Evolutionary conservation across 1,140 invertebrate species (phyloP).

Genomic region (Drosophila lini): DNA sequence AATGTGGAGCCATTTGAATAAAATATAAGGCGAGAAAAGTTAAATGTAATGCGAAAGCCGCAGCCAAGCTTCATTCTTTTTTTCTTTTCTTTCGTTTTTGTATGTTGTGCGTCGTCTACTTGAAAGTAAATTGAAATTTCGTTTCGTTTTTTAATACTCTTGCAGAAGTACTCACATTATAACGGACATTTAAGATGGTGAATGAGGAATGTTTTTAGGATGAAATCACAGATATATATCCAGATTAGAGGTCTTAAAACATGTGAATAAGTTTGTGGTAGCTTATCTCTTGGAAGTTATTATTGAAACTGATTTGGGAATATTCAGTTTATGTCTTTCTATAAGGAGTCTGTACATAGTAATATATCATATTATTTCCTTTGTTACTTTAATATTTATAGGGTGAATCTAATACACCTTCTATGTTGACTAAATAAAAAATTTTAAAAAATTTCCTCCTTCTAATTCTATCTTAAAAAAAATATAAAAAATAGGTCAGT

Average conservation of each 20-base stretch:
- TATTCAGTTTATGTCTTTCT: not conserved
- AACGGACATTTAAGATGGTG: conserved; percentile 16
- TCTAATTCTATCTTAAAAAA: not conserved
- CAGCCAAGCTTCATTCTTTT: conserved; percentile 33
- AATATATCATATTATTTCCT: too few relatives aligned
- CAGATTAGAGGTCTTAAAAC: conserved; percentile 3
- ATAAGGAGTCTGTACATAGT: not conserved
- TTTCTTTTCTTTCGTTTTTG: not conserved
- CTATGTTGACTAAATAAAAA: not conserved
- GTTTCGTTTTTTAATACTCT: conserved; percentile 40
- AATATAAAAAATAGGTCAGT: not conserved
- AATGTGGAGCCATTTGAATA: conserved; percentile 71
- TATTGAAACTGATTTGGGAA: not conserved
- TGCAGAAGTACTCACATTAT: conserved; percentile 2
- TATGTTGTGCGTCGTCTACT: conserved; percentile 18
- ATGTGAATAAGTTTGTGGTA: not conserved
- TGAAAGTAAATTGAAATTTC: conserved; percentile 69
- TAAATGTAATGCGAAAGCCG: conserved; percentile 78
- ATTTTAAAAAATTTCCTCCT: not conserved
- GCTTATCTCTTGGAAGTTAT: not conserved
- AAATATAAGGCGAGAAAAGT: conserved; percentile 81
- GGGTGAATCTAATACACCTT: too few relatives aligned
- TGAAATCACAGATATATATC: conserved; percentile 13
- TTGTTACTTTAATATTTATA: too few relatives aligned
- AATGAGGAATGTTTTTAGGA: conserved; percentile 11